Evolutionary conservation across 2,888 invertebrate species (phyloP), one percentile per base, ranked within the genome.

Genomic region (Cartodere bifasciata): DNA sequence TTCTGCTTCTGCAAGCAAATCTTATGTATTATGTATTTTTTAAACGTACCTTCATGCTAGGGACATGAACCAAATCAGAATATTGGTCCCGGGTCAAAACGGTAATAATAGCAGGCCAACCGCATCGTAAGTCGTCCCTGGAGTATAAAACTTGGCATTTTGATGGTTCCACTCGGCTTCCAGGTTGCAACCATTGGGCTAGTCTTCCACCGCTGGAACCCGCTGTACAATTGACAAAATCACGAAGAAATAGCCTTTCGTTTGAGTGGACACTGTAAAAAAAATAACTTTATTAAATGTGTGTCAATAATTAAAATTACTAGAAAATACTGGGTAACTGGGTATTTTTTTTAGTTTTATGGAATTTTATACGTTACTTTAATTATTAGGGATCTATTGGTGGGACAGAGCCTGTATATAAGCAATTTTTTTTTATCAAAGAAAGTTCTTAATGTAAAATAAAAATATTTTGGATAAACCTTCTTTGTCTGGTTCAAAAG

Each of bases 161-260:
- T 36, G 72, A 58, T 1, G 92, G 87, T 60, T 94, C 94, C 27
- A 94, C 81, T 42, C 84, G 80, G 14, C 92, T 78, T 48, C 88
- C 87, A 2, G 92, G 91, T 52, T 92, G 88, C 33, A 97, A 63
- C 94, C 95, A 97, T 52, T 86, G 77, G 1, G 94, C 92, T 41
- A 97, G 64, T 31, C 94, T 71, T 3, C 91, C 94, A 1, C 97
- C 95, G 48, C 78, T 76, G 1, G 76, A 72, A 6, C 83, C 84
- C 12, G 83, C 75, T 0, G 79, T 77, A 33, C 90, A 87, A 16
- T 77, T 72, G 28, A 97, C 88, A 55, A 95, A 87, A 56, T 95
- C 94, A 35, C 85, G 75, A 30, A 95, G 71, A 58, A 95, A 95
- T 40, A 88, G 77, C 4, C 88, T 72, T 57, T 94, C 92, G 55